A percentile compares a stretch with the other conserved stretches of the same genome.
Conservation (phyloP, 2,113 vertebrate genomes). For the Pelmatolapia mariae region DNA sequence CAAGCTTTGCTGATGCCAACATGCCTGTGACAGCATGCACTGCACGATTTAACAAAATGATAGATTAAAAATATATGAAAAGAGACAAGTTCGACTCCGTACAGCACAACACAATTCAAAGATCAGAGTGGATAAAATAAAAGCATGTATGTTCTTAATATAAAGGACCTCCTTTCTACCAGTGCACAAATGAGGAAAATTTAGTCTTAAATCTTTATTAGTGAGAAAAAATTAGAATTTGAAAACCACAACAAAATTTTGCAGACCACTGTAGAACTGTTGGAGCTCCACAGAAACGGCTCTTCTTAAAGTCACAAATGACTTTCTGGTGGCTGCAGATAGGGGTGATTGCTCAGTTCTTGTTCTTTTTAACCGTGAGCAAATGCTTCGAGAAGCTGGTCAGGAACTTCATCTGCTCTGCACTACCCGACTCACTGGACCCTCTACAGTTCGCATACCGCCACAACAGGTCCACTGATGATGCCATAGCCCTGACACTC, state of each 20-base stretch:
- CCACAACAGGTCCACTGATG: too few relatives aligned
- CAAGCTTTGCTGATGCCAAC: not conserved
- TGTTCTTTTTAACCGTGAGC: not conserved
- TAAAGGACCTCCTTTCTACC: too few relatives aligned
- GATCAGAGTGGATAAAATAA: not conserved
- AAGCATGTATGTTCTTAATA: not conserved
- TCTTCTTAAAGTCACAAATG: not conserved
- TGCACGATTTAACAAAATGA: not conserved
- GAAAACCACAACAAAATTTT: not conserved
- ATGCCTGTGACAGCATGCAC: not conserved
- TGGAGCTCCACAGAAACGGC: not conserved
- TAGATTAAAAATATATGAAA: not conserved
- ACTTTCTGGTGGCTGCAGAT: not conserved
- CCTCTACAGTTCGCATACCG: too few relatives aligned
- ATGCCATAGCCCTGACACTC: too few relatives aligned
- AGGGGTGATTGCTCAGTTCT: not conserved
- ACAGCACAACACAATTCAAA: not conserved
- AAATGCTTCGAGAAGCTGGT: too few relatives aligned
- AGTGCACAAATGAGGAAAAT: not conserved
- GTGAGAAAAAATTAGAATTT: not conserved
- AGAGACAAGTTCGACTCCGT: not conserved
- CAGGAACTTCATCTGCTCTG: too few relatives aligned
- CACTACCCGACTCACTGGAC: too few relatives aligned
- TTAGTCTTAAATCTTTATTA: not conserved
- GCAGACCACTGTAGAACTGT: accelerated